These are phyloP conservation scores for Aeoliscus strigatus DNA, from an alignment of 2,797 vertebrate species.

Conservation along the genomic window DNA sequence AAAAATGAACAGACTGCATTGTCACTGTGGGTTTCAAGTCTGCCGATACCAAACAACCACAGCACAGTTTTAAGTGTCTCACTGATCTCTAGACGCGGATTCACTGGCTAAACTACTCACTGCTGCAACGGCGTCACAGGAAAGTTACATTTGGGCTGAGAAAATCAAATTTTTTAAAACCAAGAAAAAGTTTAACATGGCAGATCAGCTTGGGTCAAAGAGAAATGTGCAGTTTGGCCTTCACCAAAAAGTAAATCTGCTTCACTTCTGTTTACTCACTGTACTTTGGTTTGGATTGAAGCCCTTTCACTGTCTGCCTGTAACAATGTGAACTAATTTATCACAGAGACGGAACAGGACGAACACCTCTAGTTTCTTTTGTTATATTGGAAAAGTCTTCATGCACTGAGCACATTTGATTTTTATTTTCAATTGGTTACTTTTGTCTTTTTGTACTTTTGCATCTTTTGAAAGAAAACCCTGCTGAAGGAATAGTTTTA, in stretches of 20 bases:
- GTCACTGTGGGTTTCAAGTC: too few relatives aligned
- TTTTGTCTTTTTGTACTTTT: slow-evolving; percentile 65
- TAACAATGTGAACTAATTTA: slow-evolving; percentile 72
- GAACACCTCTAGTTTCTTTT: slow-evolving; percentile 54
- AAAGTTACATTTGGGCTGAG: slow-evolving; percentile 21
- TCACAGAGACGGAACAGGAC: slow-evolving; percentile 56
- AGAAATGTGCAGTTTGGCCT: slow-evolving; percentile 30
- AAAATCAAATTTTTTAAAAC: slow-evolving; percentile 10
- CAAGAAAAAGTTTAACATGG: slow-evolving; percentile 16
- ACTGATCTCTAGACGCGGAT: slow-evolving; percentile 15
- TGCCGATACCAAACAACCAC: slow-evolving; percentile 23
- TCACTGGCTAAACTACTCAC: slow-evolving; percentile 24
- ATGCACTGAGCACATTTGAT: slow-evolving; percentile 73
- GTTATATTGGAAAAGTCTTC: slow-evolving; percentile 67
- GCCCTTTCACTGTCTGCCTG: slow-evolving; percentile 65
- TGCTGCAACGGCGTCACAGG: slow-evolving; percentile 18
- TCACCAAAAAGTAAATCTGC: slow-evolving; percentile 17
- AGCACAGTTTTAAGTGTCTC: slow-evolving; percentile 29
- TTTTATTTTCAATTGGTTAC: slow-evolving; percentile 60
- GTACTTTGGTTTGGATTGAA: slow-evolving; percentile 51
- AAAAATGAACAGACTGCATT: too few relatives aligned
- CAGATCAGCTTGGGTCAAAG: slow-evolving; percentile 21
- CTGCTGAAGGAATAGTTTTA: slow-evolving; percentile 70
- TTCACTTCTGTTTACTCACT: slow-evolving; percentile 59
- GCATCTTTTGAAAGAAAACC: slow-evolving; percentile 56